Conservation (phyloP, 2,113 vertebrate species). For the Zootoca vivipara region DNA sequence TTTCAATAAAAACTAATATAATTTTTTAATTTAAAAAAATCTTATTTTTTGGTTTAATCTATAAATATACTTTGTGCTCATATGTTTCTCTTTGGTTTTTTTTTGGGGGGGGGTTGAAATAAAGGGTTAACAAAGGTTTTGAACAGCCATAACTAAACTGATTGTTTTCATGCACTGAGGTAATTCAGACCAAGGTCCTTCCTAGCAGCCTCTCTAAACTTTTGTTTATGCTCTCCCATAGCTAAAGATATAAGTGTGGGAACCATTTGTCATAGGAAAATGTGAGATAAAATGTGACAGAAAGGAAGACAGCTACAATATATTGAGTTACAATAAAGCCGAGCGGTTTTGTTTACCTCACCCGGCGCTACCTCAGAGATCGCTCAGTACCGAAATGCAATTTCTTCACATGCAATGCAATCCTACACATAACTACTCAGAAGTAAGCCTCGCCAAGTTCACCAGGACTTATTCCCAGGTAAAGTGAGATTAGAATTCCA, state of each 20-base stretch:
- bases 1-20: no score
- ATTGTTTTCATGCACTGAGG: not conserved
- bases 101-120: no score
- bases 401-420: no score
- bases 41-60: no score
- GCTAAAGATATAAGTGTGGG: not conserved
- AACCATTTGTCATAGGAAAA: not conserved
- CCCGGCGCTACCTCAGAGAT: not conserved
- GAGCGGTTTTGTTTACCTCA: not conserved
- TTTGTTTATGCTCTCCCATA: not conserved
- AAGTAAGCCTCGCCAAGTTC: not conserved
- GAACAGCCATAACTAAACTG: not conserved
- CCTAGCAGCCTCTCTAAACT: not conserved
- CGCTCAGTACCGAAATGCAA: not conserved
- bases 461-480: not conserved
- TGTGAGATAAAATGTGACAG: not conserved
- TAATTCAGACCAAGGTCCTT: not conserved
- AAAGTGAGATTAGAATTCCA: not conserved
- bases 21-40: no score
- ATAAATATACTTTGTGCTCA: no score
- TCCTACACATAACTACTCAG: not conserved
- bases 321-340: not conserved
- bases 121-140: not conserved
- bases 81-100: no score
- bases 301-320: not conserved